A percentile compares a stretch with the other conserved stretches of the same genome.
phyloP scores from a whole-genome alignment of 2,888 invertebrate genomes.

The Ectemnius continuus region DNA sequence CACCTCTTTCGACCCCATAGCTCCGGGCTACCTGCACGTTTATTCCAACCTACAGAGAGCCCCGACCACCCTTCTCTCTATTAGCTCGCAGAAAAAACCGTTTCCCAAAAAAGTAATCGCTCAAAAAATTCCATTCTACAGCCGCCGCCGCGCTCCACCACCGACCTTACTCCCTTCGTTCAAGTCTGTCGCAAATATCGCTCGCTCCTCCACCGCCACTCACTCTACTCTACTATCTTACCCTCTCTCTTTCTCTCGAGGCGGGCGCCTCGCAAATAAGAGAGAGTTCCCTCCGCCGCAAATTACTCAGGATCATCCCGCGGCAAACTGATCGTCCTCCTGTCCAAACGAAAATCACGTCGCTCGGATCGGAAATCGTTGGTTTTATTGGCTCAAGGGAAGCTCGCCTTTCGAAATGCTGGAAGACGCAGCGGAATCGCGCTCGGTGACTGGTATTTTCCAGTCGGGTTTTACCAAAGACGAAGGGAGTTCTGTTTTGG shows the following conservation, averaged over 20 bases:
- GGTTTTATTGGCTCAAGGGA: conserved; percentile 17
- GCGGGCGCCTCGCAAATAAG: background rate
- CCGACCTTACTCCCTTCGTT: conserved; percentile 9
- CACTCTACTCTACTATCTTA: background rate
- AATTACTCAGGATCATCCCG: conserved; percentile 2
- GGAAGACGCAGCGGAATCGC: conserved; percentile 8
- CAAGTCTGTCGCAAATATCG: conserved; percentile 11
- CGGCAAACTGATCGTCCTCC: background rate
- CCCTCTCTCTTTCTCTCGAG: background rate
- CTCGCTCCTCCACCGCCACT: background rate
- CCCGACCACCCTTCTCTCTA: background rate
- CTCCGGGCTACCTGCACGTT: conserved; percentile 72
- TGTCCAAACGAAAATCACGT: conserved; percentile 5
- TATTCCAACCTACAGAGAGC: conserved; percentile 64
- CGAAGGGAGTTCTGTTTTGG: conserved; percentile 66
- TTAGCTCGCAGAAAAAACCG: conserved; percentile 21
- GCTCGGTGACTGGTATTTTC: conserved; percentile 58
- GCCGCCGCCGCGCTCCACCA: conserved; percentile 7
- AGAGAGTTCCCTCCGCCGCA: background rate
- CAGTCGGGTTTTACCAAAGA: conserved; percentile 64
- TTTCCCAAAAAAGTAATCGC: conserved; percentile 65
- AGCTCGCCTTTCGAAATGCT: conserved; percentile 24
- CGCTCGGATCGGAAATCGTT: conserved; percentile 19
- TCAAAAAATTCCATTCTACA: conserved; percentile 46
- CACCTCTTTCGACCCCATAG: conserved; percentile 65